Evolutionary conservation across 1,140 invertebrate species (phyloP), one percentile per base, ranked within the genome.

Genomic region (Odontomachus brunneus): DNA sequence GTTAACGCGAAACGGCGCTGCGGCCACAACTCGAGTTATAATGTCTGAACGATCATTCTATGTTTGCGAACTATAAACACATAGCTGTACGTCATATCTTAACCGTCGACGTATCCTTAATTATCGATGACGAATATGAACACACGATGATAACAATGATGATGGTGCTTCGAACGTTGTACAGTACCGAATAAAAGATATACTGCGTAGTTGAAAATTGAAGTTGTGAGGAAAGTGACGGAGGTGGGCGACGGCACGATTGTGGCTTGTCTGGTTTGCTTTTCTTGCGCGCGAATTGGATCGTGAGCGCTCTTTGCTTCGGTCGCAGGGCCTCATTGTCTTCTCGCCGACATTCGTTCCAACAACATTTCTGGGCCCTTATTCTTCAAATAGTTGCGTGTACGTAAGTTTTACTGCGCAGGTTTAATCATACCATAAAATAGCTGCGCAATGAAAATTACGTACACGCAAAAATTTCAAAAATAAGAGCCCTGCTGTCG

Each of bases 111-210:
- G 67, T 74, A 71, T 67, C 17, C 49, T 86, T 83, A 88, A 85
- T 89, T 87, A 90, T 88, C 86, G 73, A 82, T 44, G 59, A 85
- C 76, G 76, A 85, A 89, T 74, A 89, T 85, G 86, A 88, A 84
- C 60, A 84, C 60, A 88, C 69, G 26, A 88, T 88, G 91, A 82
- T 90, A 85, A 44, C 9, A 11, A 33, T 33, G 29, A 80, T n/a
- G n/a, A n/a, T n/a, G n/a, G n/a, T 90, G 91, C 90, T 92, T 91
- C 81, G 60, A 90, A 89, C 84, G 91, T 85, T 92, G 90, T 90
- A 91, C 90, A 91, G 90, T 91, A 90, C 89, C 88, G 89, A 92
- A 92, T 91, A 91, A 92, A 90, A 82, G 9, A 88, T 89, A 85
- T 88, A 90, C 72, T 86, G 88, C 85, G 88, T 87, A 90, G 86